Evolutionary conservation across 2,113 vertebrate species (phyloP), one percentile per base, ranked within the genome.

Genomic region (Forbesichthys agassizii): DNA sequence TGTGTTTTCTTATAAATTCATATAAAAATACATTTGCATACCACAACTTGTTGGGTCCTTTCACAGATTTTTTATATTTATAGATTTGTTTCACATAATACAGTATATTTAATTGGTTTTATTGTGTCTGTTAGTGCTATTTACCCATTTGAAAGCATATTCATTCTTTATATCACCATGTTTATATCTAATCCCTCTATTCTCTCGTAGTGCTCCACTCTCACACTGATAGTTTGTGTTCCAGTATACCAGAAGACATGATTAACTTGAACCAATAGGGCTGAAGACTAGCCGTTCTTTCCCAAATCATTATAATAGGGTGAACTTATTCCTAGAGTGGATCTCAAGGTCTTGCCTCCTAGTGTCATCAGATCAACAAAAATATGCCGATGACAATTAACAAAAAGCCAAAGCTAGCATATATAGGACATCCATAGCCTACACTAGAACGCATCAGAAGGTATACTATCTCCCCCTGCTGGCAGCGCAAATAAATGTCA

Each of bases 201-300:
- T 87, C 80, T 84, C 79, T 80, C 75, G 86, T 74, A 74, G 56
- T 78, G 82, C 75, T 81, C 79, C 72, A 84, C 42, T 85, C 86
- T 84, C 67, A 59, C 33, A 58, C 68, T 73, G 71, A 64, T 68
- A 11, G 33, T 69, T 66, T 71, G 76, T 53, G 61, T 78, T 81
- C 62, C 3, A 49, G 11, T 20, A 71, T 68, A 65, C 69, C 74
- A 57, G 56, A 69, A 67, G 67, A 78, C 66, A 59, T 20, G 55
- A 70, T 71, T n/a, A 75, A n/a, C 20, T 33, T 18, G 48, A 77
- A 70, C 70, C 58, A 75, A 66, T 83, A 59, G 75, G 13, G 46
- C 57, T 9, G 54, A 42, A 48, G 68, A 78, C 59, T 42, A 18
- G 53, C 2, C 0, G 65, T 47, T 27, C 64, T 33, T 49, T 65